Conservation (phyloP, 2,113 vertebrate genomes). For the Barnardius zonarius region DNA sequence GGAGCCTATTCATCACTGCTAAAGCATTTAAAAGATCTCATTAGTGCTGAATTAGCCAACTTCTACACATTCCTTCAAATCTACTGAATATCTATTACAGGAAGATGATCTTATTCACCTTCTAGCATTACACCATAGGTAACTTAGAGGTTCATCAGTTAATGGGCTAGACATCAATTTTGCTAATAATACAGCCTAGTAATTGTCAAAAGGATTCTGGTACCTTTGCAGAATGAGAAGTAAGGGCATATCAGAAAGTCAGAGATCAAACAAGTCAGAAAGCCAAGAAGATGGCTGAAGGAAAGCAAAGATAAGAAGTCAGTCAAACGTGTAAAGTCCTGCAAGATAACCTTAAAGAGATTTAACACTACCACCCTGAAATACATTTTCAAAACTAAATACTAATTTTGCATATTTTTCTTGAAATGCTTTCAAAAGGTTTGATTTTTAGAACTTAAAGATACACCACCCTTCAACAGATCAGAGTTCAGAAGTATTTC, state of each 20-base stretch:
- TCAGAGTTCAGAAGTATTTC: neutral
- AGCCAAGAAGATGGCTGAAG: neutral
- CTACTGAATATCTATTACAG: neutral
- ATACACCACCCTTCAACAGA: neutral
- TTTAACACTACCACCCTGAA: neutral
- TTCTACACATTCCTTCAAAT: neutral
- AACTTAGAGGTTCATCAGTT: neutral
- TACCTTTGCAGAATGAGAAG: neutral
- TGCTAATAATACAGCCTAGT: neutral
- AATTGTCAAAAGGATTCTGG: neutral
- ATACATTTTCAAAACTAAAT: neutral
- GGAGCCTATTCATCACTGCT: neutral
- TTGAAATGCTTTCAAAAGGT: neutral
- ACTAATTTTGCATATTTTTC: neutral
- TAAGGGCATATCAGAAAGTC: neutral
- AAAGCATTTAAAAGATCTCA: neutral
- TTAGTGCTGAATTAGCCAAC: neutral
- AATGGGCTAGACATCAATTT: neutral
- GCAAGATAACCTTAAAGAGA: neutral
- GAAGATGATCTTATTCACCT: neutral
- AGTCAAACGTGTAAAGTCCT: neutral
- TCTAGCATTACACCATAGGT: neutral
- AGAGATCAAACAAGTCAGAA: slow-evolving; percentile 1
- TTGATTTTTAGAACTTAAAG: neutral
- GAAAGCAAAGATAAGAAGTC: neutral